Base-by-base conservation (phyloP, 2,888 invertebrate species). In the Polydrusus cervinus region DNA sequence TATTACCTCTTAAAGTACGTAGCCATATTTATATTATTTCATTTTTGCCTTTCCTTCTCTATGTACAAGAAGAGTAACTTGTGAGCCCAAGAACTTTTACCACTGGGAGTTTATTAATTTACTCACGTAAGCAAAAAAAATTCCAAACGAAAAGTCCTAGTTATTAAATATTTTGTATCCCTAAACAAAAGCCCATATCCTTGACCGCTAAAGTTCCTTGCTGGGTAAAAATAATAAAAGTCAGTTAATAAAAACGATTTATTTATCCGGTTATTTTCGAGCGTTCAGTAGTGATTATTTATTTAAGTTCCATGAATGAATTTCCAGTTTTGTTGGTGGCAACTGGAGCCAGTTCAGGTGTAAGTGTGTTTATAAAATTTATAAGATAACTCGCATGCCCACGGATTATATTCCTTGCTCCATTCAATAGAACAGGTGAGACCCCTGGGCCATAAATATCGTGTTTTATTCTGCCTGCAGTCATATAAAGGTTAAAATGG, bases 401-500 rank as follows among this genome's bases (percentile, higher is more conserved):
- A 77, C 78, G 73, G 78, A 73, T 77, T 78, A 75, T 77, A 60
- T 70, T 70, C 69, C 67, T 76, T 71, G 71, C 68, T 74, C 80
- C 79, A 79, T 76, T 80, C 79, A 81, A 79, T 79, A 80, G 83
- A 83, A 83, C 83, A 83, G 83, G 83, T 83, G 83, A 81, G 80
- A 81, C 79, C 76, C 74, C 75, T 69, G 70, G 78, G 78, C 79
- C 81, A 79, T 83, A 83, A 83, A 83, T 82, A 81, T 81, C 66
- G 80, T 77, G 80, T 80, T 83, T 83, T 83, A 83, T 83, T 81
- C 77, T 71, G 78, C 76, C 79, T 77, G 73, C 71, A 79, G 80
- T 78, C 79, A 71, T 81, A 80, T 82, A 81, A 80, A 82, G 82
- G 82, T 83, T 82, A 83, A 83, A 82, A 82, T 82, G 82, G 82